A percentile compares a stretch with the other conserved stretches of the same genome.
Evolutionary conservation across 2,888 invertebrate species (phyloP).

Genomic region (Nomada fabriciana): DNA sequence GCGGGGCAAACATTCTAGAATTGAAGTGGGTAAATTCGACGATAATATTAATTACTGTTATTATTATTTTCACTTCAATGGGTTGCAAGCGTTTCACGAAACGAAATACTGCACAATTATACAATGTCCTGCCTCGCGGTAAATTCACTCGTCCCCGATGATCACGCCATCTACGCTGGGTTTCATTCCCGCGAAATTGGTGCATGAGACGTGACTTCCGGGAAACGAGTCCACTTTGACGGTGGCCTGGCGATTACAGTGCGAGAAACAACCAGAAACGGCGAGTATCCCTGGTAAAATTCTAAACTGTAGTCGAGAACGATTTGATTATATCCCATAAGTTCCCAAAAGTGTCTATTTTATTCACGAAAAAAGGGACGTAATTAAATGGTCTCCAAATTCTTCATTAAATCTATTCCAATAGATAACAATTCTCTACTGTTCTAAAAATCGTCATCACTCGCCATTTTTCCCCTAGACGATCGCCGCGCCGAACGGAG

Average conservation of each 20-base stretch:
- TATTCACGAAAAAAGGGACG: too few species aligned
- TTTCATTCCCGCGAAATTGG: not conserved
- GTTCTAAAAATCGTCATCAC: too few species aligned
- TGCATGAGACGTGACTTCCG: slow-evolving; percentile 42
- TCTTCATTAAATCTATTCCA: too few species aligned
- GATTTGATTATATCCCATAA: not conserved
- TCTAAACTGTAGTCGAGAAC: not conserved
- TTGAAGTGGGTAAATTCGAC: not conserved
- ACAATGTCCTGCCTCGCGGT: too few species aligned
- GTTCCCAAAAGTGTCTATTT: too few species aligned
- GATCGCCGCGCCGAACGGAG: too few species aligned
- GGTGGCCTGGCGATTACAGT: slow-evolving; percentile 8
- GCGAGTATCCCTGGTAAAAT: not conserved
- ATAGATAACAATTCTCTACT: too few species aligned
- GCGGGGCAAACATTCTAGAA: not conserved
- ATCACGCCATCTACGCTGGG: not conserved
- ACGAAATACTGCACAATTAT: not conserved
- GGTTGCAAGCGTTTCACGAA: not conserved
- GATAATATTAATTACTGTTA: not conserved
- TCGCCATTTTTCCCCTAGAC: too few species aligned
- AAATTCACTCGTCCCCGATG: too few species aligned
- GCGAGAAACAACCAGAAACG: not conserved
- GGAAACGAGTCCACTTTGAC: slow-evolving; percentile 38
- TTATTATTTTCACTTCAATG: not conserved
- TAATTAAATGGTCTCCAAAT: too few species aligned